Evolutionary conservation across 2,113 vertebrate genomes (phyloP).

Genomic region (Desmodus rotundus): DNA sequence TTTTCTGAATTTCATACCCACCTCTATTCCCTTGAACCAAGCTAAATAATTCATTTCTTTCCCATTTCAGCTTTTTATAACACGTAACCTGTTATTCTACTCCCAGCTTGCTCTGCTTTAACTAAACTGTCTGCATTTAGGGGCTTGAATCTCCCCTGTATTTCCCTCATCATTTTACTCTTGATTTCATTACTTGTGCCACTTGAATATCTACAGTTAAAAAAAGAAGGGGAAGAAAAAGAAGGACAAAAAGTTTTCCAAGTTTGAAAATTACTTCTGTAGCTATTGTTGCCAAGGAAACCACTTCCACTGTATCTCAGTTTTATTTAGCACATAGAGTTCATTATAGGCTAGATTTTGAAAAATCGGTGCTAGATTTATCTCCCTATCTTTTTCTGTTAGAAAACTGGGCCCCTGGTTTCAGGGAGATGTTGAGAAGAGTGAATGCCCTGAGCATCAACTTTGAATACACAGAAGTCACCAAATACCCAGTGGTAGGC

Average conservation of each 20-base stretch:
- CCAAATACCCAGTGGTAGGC: background rate
- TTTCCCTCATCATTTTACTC: background rate
- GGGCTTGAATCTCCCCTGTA: background rate
- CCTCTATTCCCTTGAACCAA: conserved; percentile 13
- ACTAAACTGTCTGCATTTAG: background rate
- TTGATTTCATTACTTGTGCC: background rate
- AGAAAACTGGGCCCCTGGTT: background rate
- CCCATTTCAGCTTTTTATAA: conserved; percentile 10
- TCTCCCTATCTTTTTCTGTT: background rate
- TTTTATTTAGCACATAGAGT: conserved; percentile 37
- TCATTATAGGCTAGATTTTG: background rate
- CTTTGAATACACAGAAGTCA: background rate
- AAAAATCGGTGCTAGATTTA: background rate
- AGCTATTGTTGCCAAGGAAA: conserved; percentile 61
- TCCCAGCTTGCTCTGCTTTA: background rate
- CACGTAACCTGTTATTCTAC: background rate
- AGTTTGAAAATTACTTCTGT: conserved; percentile 51
- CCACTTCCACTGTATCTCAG: conserved; percentile 4
- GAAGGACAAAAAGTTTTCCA: background rate
- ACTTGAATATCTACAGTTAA: conserved; percentile 25
- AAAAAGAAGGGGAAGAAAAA: background rate
- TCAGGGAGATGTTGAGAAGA: background rate
- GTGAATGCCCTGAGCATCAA: background rate
- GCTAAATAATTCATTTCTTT: conserved; percentile 56
- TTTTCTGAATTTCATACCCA: conserved; percentile 51